phyloP scores from a whole-genome alignment of 2,797 vertebrate genomes.

The Euthynnus affinis region DNA sequence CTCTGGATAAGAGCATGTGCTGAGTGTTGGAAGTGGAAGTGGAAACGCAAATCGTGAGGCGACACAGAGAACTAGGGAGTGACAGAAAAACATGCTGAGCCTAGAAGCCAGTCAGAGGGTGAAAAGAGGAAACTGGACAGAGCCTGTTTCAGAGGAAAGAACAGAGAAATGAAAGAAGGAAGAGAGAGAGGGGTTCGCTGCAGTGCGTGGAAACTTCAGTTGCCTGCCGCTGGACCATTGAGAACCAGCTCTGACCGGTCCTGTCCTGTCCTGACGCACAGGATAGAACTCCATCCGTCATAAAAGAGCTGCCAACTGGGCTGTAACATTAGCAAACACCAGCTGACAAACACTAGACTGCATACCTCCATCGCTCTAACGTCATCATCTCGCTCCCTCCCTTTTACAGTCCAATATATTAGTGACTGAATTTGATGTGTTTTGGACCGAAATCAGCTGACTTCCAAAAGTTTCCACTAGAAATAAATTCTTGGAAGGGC shows the following conservation, averaged over 20 bases:
- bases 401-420: not conserved
- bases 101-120: not conserved
- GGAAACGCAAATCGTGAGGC: slow-evolving; percentile 11
- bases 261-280: slow-evolving; percentile 44
- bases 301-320: slow-evolving; percentile 55
- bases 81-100: slow-evolving; percentile 52
- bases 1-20: not conserved
- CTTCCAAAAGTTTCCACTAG: not conserved
- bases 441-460: slow-evolving; percentile 1
- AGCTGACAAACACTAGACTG: slow-evolving; percentile 48
- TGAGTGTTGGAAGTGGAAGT: slow-evolving; percentile 32
- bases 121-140: slow-evolving; percentile 47
- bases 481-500: slow-evolving; percentile 9
- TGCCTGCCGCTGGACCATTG: slow-evolving; percentile 22
- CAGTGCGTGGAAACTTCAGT: slow-evolving; percentile 65
- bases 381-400: slow-evolving; percentile 15
- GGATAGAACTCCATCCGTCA: slow-evolving; percentile 50
- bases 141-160: slow-evolving; percentile 38
- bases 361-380: slow-evolving; percentile 42
- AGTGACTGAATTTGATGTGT: not conserved
- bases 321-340: slow-evolving; percentile 58
- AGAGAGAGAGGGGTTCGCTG: slow-evolving; percentile 65
- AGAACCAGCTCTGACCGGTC: slow-evolving; percentile 78
- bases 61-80: slow-evolving; percentile 34
- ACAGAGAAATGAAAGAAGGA: slow-evolving; percentile 75